Evolutionary conservation across 2,888 invertebrate species (phyloP), one percentile per base, ranked within the genome.

Genomic region (Rutpela maculata): DNA sequence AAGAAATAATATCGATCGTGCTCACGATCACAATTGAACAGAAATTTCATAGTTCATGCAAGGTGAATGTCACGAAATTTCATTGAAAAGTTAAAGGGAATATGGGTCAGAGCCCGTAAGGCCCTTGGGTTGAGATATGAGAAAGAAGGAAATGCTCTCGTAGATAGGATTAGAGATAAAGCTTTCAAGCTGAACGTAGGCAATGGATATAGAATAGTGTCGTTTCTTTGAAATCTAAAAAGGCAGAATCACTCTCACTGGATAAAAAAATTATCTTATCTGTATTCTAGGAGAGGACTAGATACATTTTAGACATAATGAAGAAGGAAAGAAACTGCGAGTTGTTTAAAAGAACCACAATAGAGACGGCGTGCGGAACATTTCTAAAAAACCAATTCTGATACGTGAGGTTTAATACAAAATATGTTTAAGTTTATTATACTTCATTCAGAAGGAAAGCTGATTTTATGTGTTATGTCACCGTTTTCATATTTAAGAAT

Each of bases 191-290:
- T 31, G 65, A 43, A 65, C 18, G 65, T 22, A 43, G 15, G 38
- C 65, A 65, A 65, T 65, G 65, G 50, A 15, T 65, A 65, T 38
- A 65, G 65, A 65, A 65, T 65, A 65, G 65, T 65, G 43, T 65
- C 43, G 17, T 65, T 65, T 65, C 43, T 12, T 31, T 43, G 65
- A 22, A 43, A 65, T 19, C 43, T 43, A 65, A 65, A 63, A 65
- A 50, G 65, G 65, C 43, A 38, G 38, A 43, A 19, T 43, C 18
- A 65, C 43, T 63, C 31, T 19, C 65, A 38, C 18, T 38, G 65
- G 19, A 65, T 63, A 18, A 26, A 19, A 65, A 43, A 43, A 38
- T 65, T 65, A 65, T 65, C 65, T 65, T 43, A 31, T 10, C 35
- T 17, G 62, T 35, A 35, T 63, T 35, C 18, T 63, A 17, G 22